These are phyloP conservation scores for Platichthys stellatus DNA, from an alignment of 2,113 vertebrate species.

Conservation along the genomic window DNA sequence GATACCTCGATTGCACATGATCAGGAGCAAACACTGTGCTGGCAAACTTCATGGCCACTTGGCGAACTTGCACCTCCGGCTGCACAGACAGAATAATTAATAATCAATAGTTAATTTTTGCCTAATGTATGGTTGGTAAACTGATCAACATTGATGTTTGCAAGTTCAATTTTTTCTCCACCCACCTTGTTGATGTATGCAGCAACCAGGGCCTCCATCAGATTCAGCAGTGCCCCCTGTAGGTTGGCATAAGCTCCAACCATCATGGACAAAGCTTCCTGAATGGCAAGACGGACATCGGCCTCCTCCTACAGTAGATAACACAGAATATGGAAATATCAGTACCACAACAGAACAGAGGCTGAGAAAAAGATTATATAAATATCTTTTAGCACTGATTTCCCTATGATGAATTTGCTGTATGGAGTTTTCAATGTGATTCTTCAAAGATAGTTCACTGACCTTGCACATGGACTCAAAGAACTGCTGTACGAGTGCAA, in stretches of 20 bases:
- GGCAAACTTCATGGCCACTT: conserved; percentile 98
- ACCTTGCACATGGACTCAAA: conserved; percentile 99
- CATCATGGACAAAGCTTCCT: conserved; percentile 98
- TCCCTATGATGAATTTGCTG: not conserved
- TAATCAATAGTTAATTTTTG: not conserved
- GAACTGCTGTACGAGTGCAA: conserved; percentile 97
- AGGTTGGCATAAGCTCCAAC: conserved; percentile 94
- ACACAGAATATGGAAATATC: not conserved
- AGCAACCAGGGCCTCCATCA: conserved; percentile 98
- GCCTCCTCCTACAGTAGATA: conserved; percentile 86
- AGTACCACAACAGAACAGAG: too few relatives aligned
- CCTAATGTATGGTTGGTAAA: too few relatives aligned
- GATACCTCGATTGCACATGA: conserved; percentile 96
- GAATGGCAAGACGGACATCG: conserved; percentile 95
- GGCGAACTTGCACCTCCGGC: conserved; percentile 98
- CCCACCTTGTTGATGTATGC: conserved; percentile 95
- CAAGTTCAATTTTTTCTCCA: not conserved
- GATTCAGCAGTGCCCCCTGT: conserved; percentile 94
- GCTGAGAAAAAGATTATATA: not conserved
- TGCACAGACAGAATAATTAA: conserved; percentile 59
- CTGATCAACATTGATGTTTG: not conserved
- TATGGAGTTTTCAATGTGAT: not conserved
- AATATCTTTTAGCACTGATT: not conserved
- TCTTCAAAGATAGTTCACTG: conserved; percentile 36
- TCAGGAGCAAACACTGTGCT: conserved; percentile 94